Base-by-base conservation (phyloP, 2,888 invertebrate species). In the Pterobdella sp. region DNA sequence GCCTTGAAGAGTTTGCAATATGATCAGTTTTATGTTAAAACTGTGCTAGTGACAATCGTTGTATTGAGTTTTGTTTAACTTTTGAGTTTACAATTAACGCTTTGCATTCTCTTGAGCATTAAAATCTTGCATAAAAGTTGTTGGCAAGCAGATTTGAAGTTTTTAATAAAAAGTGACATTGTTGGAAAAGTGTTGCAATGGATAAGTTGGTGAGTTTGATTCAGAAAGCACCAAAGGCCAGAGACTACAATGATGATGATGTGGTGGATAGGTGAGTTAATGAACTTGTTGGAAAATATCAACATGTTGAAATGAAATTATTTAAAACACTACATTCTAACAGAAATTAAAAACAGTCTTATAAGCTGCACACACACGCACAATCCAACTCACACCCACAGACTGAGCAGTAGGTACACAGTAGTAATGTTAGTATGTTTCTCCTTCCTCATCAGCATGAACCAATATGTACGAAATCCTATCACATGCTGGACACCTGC, bases 401-500 rank as follows among this genome's bases (percentile, higher is more conserved):
- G 77, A 31, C 73, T 77, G 31, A 77, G 72, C 60, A 73, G 73
- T 37, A 67, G 76, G 1, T 76, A 77, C 74, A 76, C 76, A 34
- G 76, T 76, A 32, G 67, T 75, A 29, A 69, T 76, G 42, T 65
- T 77, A 49, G 75, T 76, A 14, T 75, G 68, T 1, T 77, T 76
- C 68, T 72, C 77, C n/a, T 18, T 74, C 36, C 67, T 75, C 22
- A 74, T 77, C 63, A 75, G 76, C 71, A 34, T 60, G 56, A 73
- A 65, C 32, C 72, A 73, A 63, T 75, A 49, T 42, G 73, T 77
- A 3, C 75, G 78, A 7, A 73, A 72, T 18, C 77, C 78, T 10
- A 77, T 78, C 35, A 74, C 72, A 3, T 78, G 78, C 73, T 78
- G 78, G 78, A 75, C 74, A 1, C 78, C 78, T 18, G 74, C 63